Evolutionary conservation across 2,113 vertebrate species (phyloP), one percentile per base, ranked within the genome.

Genomic region (Oreochromis aureus): DNA sequence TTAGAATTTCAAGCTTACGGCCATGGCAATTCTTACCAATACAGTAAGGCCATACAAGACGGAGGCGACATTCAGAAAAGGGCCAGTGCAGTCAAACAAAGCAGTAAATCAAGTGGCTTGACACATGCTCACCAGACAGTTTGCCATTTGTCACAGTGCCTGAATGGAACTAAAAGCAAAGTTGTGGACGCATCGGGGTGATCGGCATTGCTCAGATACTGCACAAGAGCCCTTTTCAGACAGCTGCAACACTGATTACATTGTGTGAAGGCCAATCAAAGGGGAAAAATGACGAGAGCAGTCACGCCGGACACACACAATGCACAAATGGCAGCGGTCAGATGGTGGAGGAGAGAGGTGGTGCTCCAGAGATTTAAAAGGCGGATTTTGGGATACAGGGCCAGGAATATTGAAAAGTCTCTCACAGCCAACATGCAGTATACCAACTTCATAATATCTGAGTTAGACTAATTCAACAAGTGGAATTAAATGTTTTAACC

Each of bases 211-310:
- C 95, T 94, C 93, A 92, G 92, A 94, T 89, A 39, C 90, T 85
- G 86, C 91, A 97, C 95, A 96, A 96, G 93, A 93, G 93, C 92
- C 92, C 95, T 96, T 97, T 97, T 96, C 92, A 96, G 93, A 92
- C 93, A 84, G 83, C 94, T 90, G 92, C 94, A 96, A 97, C 96
- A 96, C 96, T 96, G 95, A 95, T 92, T 85, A 94, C 95, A 96
- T 97, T 97, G 96, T 97, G 94, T 58, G 95, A 89, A 90, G 76
- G 93, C 91, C 95, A 95, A 95, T 96, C 96, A 96, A 96, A 96
- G 95, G 95, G 86, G 90, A 95, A 96, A 93, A 93, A 96, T 96
- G 96, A 96, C 95, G 92, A 92, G 93, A 95, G 95, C 93, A 86
- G 95, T 94, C 93, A 95, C 90, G 93, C 90, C 58, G 94, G 91